Percentiles rank a stretch among this genome's conserved stretches.
These are phyloP conservation scores for Dryas iulia DNA, from an alignment of 1,140 invertebrate species.

Conservation along the genomic window DNA sequence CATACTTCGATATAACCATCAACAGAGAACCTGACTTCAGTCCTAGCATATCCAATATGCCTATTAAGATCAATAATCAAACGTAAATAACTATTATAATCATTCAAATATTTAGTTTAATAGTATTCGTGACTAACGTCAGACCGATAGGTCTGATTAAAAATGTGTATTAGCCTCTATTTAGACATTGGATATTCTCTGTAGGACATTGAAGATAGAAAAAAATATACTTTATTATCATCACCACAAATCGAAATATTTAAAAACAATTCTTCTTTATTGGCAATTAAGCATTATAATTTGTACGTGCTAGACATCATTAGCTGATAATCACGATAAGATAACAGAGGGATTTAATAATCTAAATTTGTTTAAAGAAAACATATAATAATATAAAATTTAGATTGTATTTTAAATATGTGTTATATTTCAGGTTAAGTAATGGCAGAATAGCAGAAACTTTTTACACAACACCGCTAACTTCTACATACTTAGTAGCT, in stretches of 20 bases:
- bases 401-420: neutral
- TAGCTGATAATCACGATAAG: neutral
- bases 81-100: slow-evolving; percentile 7
- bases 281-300: neutral
- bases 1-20: slow-evolving; percentile 86
- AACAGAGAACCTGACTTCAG: slow-evolving; percentile 62
- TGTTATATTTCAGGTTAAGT: slow-evolving; percentile 5
- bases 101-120: neutral
- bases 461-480: slow-evolving; percentile 82
- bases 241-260: neutral
- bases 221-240: no score
- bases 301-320: neutral
- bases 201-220: no score
- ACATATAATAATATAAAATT: neutral
- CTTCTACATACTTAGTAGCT: slow-evolving; percentile 94
- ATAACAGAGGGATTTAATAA: neutral
- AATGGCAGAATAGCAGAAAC: slow-evolving; percentile 53
- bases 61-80: slow-evolving; percentile 56
- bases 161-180: no score
- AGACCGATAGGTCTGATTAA: no score
- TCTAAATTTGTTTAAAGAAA: neutral
- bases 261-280: neutral
- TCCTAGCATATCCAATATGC: slow-evolving; percentile 78
- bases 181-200: no score
- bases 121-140: neutral